Evolutionary conservation across 1,140 invertebrate species (phyloP).

Genomic region (Drepana arcuata): DNA sequence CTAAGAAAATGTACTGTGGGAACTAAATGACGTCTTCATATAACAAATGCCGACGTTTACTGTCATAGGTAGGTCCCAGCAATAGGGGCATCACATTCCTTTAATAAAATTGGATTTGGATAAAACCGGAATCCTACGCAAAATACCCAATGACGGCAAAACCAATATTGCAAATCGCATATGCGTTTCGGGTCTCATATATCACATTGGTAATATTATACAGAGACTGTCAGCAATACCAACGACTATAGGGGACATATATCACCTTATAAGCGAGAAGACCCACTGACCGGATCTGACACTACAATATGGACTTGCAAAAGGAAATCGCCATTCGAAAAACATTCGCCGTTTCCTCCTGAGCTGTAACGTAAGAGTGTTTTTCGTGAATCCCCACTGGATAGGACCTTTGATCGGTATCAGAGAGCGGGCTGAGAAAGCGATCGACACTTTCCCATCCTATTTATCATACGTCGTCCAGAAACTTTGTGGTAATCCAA

Average conservation of each 20-base stretch:
- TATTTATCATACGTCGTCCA: constrained; percentile 37
- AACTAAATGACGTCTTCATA: too few relatives aligned
- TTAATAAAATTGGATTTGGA: too few relatives aligned
- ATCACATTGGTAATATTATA: too few relatives aligned
- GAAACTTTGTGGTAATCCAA: constrained; percentile 16
- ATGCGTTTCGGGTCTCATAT: too few relatives aligned
- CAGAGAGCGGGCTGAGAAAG: constrained; percentile 37
- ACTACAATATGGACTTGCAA: constrained; percentile 33
- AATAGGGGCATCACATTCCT: too few relatives aligned
- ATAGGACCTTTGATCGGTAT: constrained; percentile 42
- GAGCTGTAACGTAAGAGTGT: constrained; percentile 20
- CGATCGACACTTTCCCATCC: constrained; percentile 40
- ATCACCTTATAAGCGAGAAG: constrained; percentile 35
- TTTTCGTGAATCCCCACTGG: constrained; percentile 26
- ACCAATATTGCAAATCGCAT: too few relatives aligned
- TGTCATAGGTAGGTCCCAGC: too few relatives aligned
- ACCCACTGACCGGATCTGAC: constrained; percentile 26
- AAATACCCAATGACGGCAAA: too few relatives aligned
- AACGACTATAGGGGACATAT: constrained; percentile 14
- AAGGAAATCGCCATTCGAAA: constrained; percentile 42
- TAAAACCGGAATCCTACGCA: too few relatives aligned
- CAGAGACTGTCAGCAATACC: too few relatives aligned
- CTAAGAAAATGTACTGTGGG: too few relatives aligned
- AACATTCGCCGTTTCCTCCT: constrained; percentile 33
- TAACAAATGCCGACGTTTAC: too few relatives aligned